Base-by-base conservation (phyloP, 1,140 invertebrate species). In the Anagrus nilaparvatae region DNA sequence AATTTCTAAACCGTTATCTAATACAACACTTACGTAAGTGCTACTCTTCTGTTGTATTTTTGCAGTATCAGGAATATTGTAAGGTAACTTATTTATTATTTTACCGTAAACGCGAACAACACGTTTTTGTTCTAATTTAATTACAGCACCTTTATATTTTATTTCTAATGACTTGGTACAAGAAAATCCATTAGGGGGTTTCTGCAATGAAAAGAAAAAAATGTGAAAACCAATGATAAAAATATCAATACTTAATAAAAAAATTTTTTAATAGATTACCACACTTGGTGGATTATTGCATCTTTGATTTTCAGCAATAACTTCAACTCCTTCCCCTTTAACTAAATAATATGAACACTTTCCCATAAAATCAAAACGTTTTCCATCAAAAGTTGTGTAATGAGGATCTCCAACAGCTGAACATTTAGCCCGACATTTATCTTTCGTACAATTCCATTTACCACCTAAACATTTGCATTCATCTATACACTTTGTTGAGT, bases 341-440 rank as follows among this genome's bases (percentile, higher is more conserved):
- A 91, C 64, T 29, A 94, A 59, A 54, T 84, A 82, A 56, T 93
- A 93, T 0, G 79, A 78, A 63, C 90, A 94, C 46, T 82, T 79
- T 8, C 88, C 88, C 83, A 90, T 89, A 59, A 91, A 93, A 60
- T 91, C 80, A 58, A 77, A 93, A 7, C 74, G 72, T 41, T 76
- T 77, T 0, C 87, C 87, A 63, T 93, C 90, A 57, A 93, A 94
- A 0, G 88, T 94, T 17, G 76, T 75, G 61, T 91, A 94, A 66
- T 94, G 90, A 4, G 89, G 88, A 69, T 92, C 88, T 0, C 89
- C 89, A 14, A 87, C 72, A 0, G 83, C 80, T 0, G 81, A 75
- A 60, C 90, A 90, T 16, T 84, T 73, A 0, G 80, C 76, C 1
- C 76, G 76, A 58, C 87, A 90, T 28, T 74, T 72, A 7, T 74